These are phyloP conservation scores for Mechanitis mazaeus DNA, from an alignment of 2,888 invertebrate species.

Conservation along the genomic window DNA sequence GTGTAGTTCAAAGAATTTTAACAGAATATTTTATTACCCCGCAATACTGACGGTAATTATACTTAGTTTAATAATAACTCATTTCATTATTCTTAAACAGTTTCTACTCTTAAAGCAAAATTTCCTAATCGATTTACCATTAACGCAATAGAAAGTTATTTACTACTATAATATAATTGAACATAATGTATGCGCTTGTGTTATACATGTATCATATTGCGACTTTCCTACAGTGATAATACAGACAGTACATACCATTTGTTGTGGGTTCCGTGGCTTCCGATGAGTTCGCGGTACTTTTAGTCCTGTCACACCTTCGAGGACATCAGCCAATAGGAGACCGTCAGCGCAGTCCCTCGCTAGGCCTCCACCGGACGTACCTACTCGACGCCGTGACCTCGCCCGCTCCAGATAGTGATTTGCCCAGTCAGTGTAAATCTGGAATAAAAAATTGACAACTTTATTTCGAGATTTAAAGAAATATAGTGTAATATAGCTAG, in stretches of 20 bases:
- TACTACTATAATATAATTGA: neutral
- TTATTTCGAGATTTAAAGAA: neutral
- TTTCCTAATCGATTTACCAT: slow-evolving; percentile 29
- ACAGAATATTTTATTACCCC: too few relatives aligned
- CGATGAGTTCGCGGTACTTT: slow-evolving; percentile 84
- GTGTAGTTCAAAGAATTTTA: too few relatives aligned
- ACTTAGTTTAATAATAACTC: neutral
- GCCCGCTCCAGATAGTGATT: slow-evolving; percentile 97
- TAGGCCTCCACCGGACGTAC: slow-evolving; percentile 80
- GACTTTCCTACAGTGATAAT: neutral
- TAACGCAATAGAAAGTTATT: slow-evolving; percentile 19
- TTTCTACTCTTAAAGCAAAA: neutral
- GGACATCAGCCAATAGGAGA: slow-evolving; percentile 92
- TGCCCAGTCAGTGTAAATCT: slow-evolving; percentile 99
- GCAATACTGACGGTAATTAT: too few relatives aligned
- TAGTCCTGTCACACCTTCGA: slow-evolving; percentile 90
- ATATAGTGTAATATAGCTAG: too few relatives aligned
- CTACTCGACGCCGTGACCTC: slow-evolving; percentile 88
- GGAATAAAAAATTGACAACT: slow-evolving; percentile 43
- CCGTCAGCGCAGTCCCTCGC: slow-evolving; percentile 96
- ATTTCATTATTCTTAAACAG: neutral
- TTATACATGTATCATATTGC: neutral
- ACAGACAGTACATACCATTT: slow-evolving; percentile 86
- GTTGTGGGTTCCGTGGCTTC: slow-evolving; percentile 91
- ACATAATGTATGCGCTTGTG: neutral